Conservation (phyloP, 1,140 invertebrate species). For the Lordiphosa clarofinis region DNA sequence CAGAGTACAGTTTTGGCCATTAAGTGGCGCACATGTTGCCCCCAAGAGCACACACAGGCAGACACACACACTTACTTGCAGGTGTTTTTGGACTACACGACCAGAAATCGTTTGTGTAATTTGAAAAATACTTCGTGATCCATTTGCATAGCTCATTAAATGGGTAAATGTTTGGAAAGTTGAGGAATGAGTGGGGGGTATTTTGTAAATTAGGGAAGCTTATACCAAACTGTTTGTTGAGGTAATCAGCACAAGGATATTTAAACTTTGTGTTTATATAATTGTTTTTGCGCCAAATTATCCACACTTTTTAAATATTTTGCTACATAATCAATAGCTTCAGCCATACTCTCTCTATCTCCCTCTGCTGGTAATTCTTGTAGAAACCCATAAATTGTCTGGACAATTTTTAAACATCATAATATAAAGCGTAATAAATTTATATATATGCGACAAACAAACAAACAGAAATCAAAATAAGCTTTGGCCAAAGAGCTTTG, state of each 20-base stretch:
- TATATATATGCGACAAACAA: slow-evolving; percentile 28
- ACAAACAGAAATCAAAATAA: slow-evolving; percentile 66
- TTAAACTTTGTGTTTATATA: too few relatives aligned
- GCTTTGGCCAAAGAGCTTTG: slow-evolving; percentile 35
- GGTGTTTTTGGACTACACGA: slow-evolving; percentile 32
- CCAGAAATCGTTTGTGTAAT: slow-evolving; percentile 25
- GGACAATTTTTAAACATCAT: slow-evolving; percentile 63
- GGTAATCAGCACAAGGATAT: too few relatives aligned
- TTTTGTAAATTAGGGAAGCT: not conserved
- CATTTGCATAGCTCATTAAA: slow-evolving; percentile 25
- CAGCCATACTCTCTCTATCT: not conserved
- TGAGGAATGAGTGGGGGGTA: slow-evolving; percentile 5
- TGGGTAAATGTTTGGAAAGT: slow-evolving; percentile 11
- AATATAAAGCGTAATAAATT: slow-evolving; percentile 70
- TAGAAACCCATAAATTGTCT: slow-evolving; percentile 60
- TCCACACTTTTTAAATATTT: too few relatives aligned
- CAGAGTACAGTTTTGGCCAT: slow-evolving; percentile 42
- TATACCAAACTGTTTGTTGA: too few relatives aligned
- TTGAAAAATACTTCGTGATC: slow-evolving; percentile 15
- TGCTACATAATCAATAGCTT: slow-evolving; percentile 27
- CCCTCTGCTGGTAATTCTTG: slow-evolving; percentile 13
- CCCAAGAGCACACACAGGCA: slow-evolving; percentile 1
- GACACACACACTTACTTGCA: slow-evolving; percentile 16
- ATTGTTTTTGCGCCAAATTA: too few relatives aligned
- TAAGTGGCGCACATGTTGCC: slow-evolving; percentile 58